Evolutionary conservation across 1,140 invertebrate genomes (phyloP).

Genomic region (Piezodorus guildinii): DNA sequence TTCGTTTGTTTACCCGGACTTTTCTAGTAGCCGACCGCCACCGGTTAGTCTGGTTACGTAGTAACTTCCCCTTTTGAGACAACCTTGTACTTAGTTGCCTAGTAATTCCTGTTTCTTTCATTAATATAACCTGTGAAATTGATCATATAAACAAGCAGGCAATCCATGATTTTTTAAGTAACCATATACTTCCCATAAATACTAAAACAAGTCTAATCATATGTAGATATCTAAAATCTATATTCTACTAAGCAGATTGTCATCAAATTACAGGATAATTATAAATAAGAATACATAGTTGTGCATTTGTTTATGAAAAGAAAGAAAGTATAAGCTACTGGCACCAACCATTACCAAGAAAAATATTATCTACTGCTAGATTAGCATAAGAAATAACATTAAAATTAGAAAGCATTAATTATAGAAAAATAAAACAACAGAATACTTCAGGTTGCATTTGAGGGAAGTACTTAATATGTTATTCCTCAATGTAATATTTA

Average conservation of each 20-base stretch:
- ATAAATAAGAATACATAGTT: too few species aligned
- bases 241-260: too few species aligned
- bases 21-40: conserved; percentile 51
- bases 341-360: too few species aligned
- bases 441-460: neutral
- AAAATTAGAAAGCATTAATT: too few species aligned
- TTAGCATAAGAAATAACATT: too few species aligned
- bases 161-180: neutral
- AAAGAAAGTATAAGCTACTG: too few species aligned
- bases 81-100: conserved; percentile 30
- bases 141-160: neutral
- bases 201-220: too few species aligned
- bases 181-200: neutral
- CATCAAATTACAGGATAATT: too few species aligned
- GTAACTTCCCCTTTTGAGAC: conserved; percentile 29
- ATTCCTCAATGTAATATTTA: neutral
- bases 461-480: neutral
- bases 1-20: conserved; percentile 42
- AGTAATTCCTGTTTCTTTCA: conserved; percentile 29
- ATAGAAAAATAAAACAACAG: neutral
- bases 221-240: too few species aligned
- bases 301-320: too few species aligned
- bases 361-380: too few species aligned
- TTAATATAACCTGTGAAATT: conserved; percentile 28
- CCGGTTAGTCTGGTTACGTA: conserved; percentile 34